These are phyloP conservation scores for Magallana nippona DNA, from an alignment of 2,888 invertebrate species.

Conservation along the genomic window DNA sequence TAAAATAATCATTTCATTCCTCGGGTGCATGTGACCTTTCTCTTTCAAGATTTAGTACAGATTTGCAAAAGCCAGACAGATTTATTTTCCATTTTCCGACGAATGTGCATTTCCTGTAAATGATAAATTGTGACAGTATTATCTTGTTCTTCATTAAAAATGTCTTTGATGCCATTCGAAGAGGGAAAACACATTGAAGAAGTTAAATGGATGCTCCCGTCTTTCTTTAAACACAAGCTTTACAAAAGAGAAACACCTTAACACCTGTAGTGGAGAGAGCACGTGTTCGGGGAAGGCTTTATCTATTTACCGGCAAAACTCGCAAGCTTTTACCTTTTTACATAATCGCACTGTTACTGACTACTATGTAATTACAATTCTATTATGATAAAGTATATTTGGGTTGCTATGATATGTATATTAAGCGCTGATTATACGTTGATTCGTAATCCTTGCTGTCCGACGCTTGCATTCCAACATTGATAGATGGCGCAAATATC, in stretches of 20 bases:
- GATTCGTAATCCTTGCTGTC: conserved; percentile 37
- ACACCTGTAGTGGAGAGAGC: conserved; percentile 12
- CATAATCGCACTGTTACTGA: conserved; percentile 17
- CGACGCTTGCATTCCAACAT: conserved; percentile 15
- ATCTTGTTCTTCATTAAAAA: conserved; percentile 19
- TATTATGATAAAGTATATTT: conserved; percentile 33
- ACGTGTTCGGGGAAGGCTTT: conserved; percentile 21
- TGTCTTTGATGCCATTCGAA: conserved; percentile 31
- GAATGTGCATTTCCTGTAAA: conserved; percentile 29
- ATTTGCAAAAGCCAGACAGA: not conserved
- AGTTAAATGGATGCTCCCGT: conserved; percentile 29
- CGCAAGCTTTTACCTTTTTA: conserved; percentile 33
- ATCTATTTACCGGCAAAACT: conserved; percentile 31
- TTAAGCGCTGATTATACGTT: conserved; percentile 30
- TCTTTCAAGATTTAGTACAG: not conserved
- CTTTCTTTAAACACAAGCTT: conserved; percentile 20
- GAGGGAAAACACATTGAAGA: conserved; percentile 26
- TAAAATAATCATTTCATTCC: not conserved
- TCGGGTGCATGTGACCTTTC: conserved; percentile 1
- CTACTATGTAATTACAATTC: conserved; percentile 29
- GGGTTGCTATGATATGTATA: conserved; percentile 33
- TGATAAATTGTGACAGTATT: conserved; percentile 35
- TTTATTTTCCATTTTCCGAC: conserved; percentile 21
- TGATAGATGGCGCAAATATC: conserved; percentile 38
- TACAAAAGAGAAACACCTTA: conserved; percentile 21